Conservation (phyloP, 30 jellyfish, hydroid and myxozoan genomes). For the Mastigias papua region DNA sequence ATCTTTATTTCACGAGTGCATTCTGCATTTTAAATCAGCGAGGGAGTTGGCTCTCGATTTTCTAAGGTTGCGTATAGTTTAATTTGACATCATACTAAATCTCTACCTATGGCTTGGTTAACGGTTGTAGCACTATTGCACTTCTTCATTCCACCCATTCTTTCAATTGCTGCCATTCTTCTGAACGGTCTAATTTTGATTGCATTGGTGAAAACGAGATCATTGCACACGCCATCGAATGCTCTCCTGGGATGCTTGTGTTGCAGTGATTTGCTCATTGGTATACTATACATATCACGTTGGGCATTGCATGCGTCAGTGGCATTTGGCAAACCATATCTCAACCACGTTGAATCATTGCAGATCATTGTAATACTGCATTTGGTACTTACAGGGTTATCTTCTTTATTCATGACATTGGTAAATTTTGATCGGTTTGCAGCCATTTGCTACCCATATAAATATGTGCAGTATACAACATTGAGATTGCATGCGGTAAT, state of each 20-base stretch:
- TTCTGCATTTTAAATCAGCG: too few species aligned
- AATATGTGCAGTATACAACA: constrained; percentile 5
- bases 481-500: background rate
- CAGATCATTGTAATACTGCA: background rate
- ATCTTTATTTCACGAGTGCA: too few species aligned
- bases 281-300: background rate
- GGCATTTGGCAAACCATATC: background rate
- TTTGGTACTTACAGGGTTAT: background rate
- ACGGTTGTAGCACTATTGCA: background rate
- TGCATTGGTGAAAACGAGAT: background rate
- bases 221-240: background rate
- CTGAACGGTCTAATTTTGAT: background rate
- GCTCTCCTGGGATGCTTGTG: background rate
- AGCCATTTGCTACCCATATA: constrained; percentile 5
- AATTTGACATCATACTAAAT: too few species aligned
- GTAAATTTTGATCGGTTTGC: constrained; percentile 8
- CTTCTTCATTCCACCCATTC: background rate
- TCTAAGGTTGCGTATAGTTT: too few species aligned
- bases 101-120: background rate
- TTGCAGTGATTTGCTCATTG: background rate
- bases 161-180: background rate
- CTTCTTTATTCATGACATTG: background rate
- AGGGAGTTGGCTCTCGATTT: too few species aligned
- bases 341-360: background rate
- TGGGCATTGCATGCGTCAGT: background rate